These are phyloP conservation scores for Flexamia atlantica DNA, from an alignment of 2,888 invertebrate species.

Conservation along the genomic window DNA sequence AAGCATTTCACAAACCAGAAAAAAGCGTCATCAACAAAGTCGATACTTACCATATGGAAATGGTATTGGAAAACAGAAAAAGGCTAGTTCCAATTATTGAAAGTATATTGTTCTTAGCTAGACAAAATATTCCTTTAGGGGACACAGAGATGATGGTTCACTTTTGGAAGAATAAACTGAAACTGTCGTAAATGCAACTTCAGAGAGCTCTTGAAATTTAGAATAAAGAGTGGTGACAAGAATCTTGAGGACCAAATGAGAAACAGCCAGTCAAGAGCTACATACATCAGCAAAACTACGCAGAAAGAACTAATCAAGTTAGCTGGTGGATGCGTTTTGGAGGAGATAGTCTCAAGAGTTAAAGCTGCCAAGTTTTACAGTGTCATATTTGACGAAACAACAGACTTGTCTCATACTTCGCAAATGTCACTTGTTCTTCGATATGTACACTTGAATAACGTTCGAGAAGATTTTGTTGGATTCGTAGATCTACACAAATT, in stretches of 20 bases:
- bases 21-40: constrained; percentile 64
- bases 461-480: constrained; percentile 30
- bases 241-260: too few relatives aligned
- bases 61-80: constrained; percentile 50
- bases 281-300: constrained; percentile 6
- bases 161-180: neutral
- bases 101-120: neutral
- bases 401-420: neutral
- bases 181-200: constrained; percentile 2
- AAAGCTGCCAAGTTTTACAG: neutral
- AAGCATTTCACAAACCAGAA: constrained; percentile 50
- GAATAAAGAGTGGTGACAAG: neutral
- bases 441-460: neutral
- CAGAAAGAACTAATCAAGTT: constrained; percentile 10
- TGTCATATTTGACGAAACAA: neutral
- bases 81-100: neutral
- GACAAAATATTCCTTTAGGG: constrained; percentile 29
- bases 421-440: neutral
- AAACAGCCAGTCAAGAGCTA: neutral
- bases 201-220: neutral
- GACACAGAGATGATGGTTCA: constrained; percentile 11
- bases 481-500: too few relatives aligned
- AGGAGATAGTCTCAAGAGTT: neutral
- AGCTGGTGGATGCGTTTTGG: neutral
- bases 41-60: constrained; percentile 58